These are phyloP conservation scores for Patella ulyssiponensis DNA, from an alignment of 2,888 invertebrate species.

Conservation along the genomic window DNA sequence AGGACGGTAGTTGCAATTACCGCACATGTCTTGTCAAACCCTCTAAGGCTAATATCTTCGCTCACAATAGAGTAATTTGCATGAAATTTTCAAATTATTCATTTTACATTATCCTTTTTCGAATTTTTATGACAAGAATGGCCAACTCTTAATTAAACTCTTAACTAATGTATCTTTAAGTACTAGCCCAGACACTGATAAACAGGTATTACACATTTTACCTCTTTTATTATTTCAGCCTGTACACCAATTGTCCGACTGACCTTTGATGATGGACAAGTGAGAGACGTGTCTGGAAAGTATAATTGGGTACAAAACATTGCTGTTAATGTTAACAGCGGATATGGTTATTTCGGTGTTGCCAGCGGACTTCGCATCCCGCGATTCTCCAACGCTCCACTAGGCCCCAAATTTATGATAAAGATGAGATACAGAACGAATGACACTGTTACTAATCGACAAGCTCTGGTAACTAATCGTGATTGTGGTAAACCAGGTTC, in stretches of 20 bases:
- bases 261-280: neutral
- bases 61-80: no score
- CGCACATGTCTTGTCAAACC: no score
- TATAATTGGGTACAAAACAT: neutral
- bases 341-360: neutral
- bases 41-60: no score
- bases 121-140: no score
- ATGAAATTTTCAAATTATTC: no score
- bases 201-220: no score
- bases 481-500: slow-evolving; percentile 7
- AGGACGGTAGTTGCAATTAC: no score
- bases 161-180: no score
- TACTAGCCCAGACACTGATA: no score
- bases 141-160: no score
- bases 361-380: neutral
- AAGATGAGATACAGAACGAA: neutral
- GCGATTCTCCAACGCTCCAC: neutral
- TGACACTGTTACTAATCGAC: neutral
- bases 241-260: neutral
- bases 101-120: no score
- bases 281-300: neutral
- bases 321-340: neutral
- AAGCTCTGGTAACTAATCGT: neutral
- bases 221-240: neutral
- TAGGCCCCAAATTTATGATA: neutral